Evolutionary conservation across 2,797 vertebrate genomes (phyloP).

Genomic region (Gorsachius magnificus): DNA sequence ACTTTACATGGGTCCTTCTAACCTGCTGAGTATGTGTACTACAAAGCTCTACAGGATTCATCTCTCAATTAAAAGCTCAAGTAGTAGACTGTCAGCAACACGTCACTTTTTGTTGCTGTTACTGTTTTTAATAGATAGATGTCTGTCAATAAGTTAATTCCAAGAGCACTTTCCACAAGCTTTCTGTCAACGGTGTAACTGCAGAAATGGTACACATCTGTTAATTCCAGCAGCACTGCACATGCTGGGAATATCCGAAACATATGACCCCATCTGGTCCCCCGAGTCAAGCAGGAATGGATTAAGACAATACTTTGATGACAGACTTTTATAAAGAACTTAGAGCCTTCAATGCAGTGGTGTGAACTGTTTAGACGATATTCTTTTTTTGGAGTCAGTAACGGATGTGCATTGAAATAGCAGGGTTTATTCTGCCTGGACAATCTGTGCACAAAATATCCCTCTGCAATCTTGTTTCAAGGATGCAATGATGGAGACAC

Average conservation of each 20-base stretch:
- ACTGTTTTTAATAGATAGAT: neutral
- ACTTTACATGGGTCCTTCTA: neutral
- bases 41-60: neutral
- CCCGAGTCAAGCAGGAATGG: neutral
- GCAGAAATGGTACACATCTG: neutral
- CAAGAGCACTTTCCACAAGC: neutral
- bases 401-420: neutral
- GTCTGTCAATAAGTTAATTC: constrained; percentile 4
- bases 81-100: neutral
- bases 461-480: neutral
- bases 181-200: constrained; percentile 17
- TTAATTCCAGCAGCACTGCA: neutral
- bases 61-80: neutral
- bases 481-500: neutral
- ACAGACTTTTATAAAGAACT: neutral
- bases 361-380: neutral
- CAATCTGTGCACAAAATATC: neutral
- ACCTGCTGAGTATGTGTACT: neutral
- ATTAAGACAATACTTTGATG: neutral
- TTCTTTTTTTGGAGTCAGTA: neutral
- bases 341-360: neutral
- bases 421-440: neutral
- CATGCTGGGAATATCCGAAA: neutral
- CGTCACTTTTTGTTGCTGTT: neutral
- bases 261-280: neutral